A percentile compares a stretch with the other conserved stretches of the same genome.
These are phyloP conservation scores for Tipula unca DNA, from an alignment of 2,888 invertebrate genomes.

Conservation along the genomic window DNA sequence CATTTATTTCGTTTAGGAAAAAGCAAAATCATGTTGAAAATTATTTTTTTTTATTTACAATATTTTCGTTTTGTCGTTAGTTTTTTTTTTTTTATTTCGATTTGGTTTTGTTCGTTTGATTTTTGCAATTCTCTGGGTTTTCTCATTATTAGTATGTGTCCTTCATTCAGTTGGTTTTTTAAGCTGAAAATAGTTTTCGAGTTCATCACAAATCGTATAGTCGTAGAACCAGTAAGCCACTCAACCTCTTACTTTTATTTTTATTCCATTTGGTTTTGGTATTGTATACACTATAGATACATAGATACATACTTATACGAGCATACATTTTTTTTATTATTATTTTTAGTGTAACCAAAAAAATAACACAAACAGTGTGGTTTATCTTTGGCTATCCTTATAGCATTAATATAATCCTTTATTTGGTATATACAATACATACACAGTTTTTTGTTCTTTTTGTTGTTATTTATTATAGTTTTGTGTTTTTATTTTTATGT, in stretches of 20 bases:
- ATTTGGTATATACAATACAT: background rate
- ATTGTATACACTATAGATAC: background rate
- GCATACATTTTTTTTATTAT: background rate
- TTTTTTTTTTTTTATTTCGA: no score
- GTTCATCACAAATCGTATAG: background rate
- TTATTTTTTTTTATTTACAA: background rate
- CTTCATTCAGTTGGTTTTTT: background rate
- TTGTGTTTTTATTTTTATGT: background rate
- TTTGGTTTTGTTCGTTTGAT: background rate
- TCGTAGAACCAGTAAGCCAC: background rate
- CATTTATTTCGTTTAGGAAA: background rate
- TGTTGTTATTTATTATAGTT: conserved; percentile 14
- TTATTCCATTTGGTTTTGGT: background rate
- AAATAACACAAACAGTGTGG: conserved; percentile 14
- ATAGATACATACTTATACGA: no score
- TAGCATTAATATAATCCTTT: conserved; percentile 14
- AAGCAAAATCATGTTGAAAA: conserved; percentile 8
- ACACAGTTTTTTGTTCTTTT: background rate
- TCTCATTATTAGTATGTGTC: background rate
- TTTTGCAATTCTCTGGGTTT: background rate
- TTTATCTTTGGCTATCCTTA: conserved; percentile 14
- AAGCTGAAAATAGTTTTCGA: background rate
- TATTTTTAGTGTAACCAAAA: conserved; percentile 8
- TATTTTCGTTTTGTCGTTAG: background rate
- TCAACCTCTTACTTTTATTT: background rate